These are phyloP conservation scores for Drosophila serrata DNA, from an alignment of 1,140 invertebrate genomes.

Conservation along the genomic window DNA sequence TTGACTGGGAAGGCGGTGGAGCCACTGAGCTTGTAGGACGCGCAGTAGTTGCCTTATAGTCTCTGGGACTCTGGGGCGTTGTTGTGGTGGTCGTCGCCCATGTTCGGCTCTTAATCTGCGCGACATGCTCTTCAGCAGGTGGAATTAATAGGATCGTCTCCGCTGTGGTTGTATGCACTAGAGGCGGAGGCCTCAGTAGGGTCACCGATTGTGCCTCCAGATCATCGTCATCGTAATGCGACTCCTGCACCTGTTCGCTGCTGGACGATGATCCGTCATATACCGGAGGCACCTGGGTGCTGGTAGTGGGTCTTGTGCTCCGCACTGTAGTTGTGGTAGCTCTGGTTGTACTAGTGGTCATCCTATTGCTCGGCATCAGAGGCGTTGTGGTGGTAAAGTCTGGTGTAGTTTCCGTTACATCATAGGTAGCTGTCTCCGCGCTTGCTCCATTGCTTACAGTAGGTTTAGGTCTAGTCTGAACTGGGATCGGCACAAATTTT, in stretches of 20 bases:
- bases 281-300: conserved; percentile 1
- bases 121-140: conserved; percentile 77
- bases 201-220: conserved; percentile 77
- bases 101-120: conserved; percentile 74
- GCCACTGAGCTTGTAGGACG: conserved; percentile 17
- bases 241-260: conserved; percentile 30
- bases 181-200: conserved; percentile 67
- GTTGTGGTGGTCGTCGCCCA: conserved; percentile 59
- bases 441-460: conserved; percentile 56
- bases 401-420: conserved; percentile 66
- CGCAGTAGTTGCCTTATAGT: conserved; percentile 36
- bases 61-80: conserved; percentile 23
- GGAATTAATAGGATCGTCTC: conserved; percentile 82
- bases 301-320: conserved; percentile 21
- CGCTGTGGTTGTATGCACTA: conserved; percentile 73
- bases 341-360: conserved; percentile 31
- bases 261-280: conserved; percentile 21
- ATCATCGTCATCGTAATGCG: conserved; percentile 73
- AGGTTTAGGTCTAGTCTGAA: conserved; percentile 23
- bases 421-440: conserved; percentile 65
- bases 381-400: conserved; percentile 55
- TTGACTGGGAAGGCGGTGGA: conserved; percentile 33
- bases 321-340: conserved; percentile 30
- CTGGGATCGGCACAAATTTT: conserved; percentile 62
- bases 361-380: conserved; percentile 39